Base-by-base conservation (phyloP, 2,113 vertebrate species). In the Trochalopteron elliotii region DNA sequence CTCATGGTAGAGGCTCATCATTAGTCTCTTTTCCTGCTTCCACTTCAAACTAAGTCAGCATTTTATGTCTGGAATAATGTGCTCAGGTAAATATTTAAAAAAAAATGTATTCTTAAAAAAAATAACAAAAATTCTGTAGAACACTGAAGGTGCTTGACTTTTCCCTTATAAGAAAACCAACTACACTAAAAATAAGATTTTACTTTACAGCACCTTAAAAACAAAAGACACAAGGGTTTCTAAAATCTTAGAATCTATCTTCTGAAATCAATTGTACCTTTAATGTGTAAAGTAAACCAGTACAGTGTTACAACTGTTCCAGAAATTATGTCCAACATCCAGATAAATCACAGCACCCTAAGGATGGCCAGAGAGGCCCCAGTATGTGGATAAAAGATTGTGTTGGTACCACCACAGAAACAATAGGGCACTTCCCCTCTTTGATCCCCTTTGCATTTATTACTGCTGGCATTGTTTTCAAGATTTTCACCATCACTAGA, bases 371-470 rank as follows among this genome's bases (percentile, higher is more conserved):
- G 20, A 93, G 68, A 45, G 9, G 13, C 42, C 25, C 14, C 7
- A 22, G 15, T 0, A 7, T 2, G 12, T 3, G 31, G 45, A 25
- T 47, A 65, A 52, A 64, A 65, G 2, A 16, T 15, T 27, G 27
- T 12, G 37, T 1, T 6, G 5, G 31, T 31, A 31, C 7, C 19
- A 15, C 10, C 37, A 12, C 5, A 44, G 28, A 63, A 88, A 69
- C 7, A 42, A 17, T 0, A 6, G 15, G 9, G 4, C 6, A 61
- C 2, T 16, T 23, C 1, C 5, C 2, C 6, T 7, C 8, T 55
- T 80, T 37, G 30, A 31, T 18, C 18, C 13, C 49, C 45, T 37
- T 65, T 33, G n/a, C 50, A 47, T 64, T 79, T 82, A n/a, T 37
- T 53, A 44, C 17, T 57, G 21, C 5, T 37, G 35, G 7, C 10